Conservation (phyloP, 2,888 invertebrate genomes). For the Chorisops tibialis region DNA sequence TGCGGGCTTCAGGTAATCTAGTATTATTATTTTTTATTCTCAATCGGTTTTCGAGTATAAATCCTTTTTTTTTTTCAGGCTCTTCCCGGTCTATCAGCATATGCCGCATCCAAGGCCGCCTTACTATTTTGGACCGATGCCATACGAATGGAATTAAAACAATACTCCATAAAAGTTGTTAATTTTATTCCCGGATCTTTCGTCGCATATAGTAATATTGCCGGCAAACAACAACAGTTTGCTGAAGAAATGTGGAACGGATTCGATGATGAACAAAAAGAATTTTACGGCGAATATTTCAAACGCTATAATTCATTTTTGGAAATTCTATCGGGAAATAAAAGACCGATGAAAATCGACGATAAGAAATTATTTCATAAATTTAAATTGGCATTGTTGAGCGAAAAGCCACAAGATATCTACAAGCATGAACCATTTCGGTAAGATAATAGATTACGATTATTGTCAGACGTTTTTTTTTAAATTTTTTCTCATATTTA, state of each 20-base stretch:
- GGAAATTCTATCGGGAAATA: slow-evolving; percentile 50
- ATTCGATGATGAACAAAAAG: slow-evolving; percentile 61
- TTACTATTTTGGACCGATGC: slow-evolving; percentile 69
- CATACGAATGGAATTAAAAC: slow-evolving; percentile 68
- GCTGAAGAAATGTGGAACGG: slow-evolving; percentile 63
- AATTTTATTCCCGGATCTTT: slow-evolving; percentile 80
- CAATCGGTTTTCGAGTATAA: neutral
- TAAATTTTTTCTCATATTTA: neutral
- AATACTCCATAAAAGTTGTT: slow-evolving; percentile 68
- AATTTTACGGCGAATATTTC: slow-evolving; percentile 67
- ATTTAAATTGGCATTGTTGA: slow-evolving; percentile 63
- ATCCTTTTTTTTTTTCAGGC: slow-evolving; percentile 35
- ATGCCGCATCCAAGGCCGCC: slow-evolving; percentile 80
- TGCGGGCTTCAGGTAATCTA: slow-evolving; percentile 62
- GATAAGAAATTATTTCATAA: slow-evolving; percentile 57
- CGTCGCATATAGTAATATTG: slow-evolving; percentile 64
- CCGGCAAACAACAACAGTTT: slow-evolving; percentile 60
- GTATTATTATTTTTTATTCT: neutral
- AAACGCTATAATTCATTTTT: slow-evolving; percentile 61
- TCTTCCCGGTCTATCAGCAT: slow-evolving; percentile 71
- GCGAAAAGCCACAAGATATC: slow-evolving; percentile 57
- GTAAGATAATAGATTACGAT: slow-evolving; percentile 46
- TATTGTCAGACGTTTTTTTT: neutral
- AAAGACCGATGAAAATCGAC: slow-evolving; percentile 56
- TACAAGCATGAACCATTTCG: slow-evolving; percentile 70